A percentile compares a stretch with the other conserved stretches of the same genome.
Conservation (phyloP, 2,797 vertebrate genomes). For the Selene dorsalis region DNA sequence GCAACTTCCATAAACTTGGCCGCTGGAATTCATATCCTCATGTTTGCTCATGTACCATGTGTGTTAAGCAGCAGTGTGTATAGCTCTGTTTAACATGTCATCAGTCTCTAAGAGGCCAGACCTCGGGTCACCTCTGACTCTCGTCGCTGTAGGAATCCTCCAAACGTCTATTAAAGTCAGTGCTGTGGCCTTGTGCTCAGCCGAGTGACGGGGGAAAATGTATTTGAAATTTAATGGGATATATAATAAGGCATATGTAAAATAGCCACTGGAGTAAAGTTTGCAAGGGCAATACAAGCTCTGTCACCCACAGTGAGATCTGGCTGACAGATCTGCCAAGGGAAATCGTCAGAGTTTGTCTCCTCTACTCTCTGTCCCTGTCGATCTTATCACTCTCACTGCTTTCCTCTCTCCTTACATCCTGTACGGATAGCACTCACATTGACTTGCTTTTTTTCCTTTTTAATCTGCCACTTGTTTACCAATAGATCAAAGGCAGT, state of each 20-base stretch:
- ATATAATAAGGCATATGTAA: slow-evolving; percentile 63
- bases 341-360: slow-evolving; percentile 40
- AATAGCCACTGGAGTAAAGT: slow-evolving; percentile 52
- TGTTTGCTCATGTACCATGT: background rate
- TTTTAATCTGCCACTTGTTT: slow-evolving; percentile 62
- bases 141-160: slow-evolving; percentile 47
- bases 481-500: slow-evolving; percentile 64
- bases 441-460: background rate
- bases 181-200: slow-evolving; percentile 49
- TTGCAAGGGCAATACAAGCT: slow-evolving; percentile 44
- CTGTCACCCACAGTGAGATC: slow-evolving; percentile 49
- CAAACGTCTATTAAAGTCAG: slow-evolving; percentile 55
- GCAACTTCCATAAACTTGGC: background rate
- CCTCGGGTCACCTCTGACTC: slow-evolving; percentile 43
- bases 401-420: slow-evolving; percentile 16
- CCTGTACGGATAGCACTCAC: slow-evolving; percentile 13
- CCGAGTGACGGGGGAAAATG: slow-evolving; percentile 48
- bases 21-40: background rate
- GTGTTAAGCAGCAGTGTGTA: slow-evolving; percentile 5
- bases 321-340: slow-evolving; percentile 42
- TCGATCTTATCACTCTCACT: slow-evolving; percentile 9
- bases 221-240: slow-evolving; percentile 65
- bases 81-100: slow-evolving; percentile 14
- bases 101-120: slow-evolving; percentile 49
- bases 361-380: slow-evolving; percentile 26